Percentiles rank a stretch among this genome's conserved stretches.
These are phyloP conservation scores for Corydoras sp. DNA, from an alignment of 2,113 vertebrate genomes.

Conservation along the genomic window DNA sequence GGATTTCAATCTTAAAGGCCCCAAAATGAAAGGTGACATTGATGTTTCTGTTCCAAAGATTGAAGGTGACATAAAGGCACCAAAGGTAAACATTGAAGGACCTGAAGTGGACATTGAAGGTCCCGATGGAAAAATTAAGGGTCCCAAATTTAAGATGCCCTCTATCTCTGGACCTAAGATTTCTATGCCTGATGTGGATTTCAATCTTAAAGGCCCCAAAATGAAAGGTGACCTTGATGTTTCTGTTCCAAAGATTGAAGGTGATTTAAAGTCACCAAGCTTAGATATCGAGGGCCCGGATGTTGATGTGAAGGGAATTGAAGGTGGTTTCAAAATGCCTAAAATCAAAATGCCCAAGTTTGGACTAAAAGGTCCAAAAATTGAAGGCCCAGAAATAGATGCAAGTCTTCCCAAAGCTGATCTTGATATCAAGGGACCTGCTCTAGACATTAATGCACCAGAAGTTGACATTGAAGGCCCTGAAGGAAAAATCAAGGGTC, in stretches of 20 bases:
- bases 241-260: slow-evolving; percentile 20
- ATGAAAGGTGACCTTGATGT: no score
- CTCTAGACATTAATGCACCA: slow-evolving; percentile 4
- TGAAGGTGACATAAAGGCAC: no score
- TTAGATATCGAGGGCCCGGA: slow-evolving; percentile 19
- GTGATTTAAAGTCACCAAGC: slow-evolving; percentile 25
- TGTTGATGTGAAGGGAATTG: slow-evolving; percentile 28
- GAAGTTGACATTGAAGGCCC: slow-evolving; percentile 10
- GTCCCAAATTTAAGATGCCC: no score
- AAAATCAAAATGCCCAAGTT: slow-evolving; percentile 35
- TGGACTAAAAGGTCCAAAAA: neutral
- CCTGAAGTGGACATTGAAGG: no score
- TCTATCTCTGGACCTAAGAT: no score
- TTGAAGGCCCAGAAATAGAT: slow-evolving; percentile 18
- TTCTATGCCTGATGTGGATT: no score
- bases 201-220: no score
- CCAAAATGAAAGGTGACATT: no score
- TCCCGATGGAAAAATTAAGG: no score
- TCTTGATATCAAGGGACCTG: slow-evolving; percentile 2
- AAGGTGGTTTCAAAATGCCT: slow-evolving; percentile 30
- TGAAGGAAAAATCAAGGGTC: slow-evolving; percentile 11
- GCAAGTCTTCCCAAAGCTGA: slow-evolving; percentile 24
- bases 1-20: no score
- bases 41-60: no score
- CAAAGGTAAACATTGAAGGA: no score